A percentile compares a stretch with the other conserved stretches of the same genome.
Evolutionary conservation across 2,113 vertebrate species (phyloP).

Genomic region (Thryonomys swinderianus): DNA sequence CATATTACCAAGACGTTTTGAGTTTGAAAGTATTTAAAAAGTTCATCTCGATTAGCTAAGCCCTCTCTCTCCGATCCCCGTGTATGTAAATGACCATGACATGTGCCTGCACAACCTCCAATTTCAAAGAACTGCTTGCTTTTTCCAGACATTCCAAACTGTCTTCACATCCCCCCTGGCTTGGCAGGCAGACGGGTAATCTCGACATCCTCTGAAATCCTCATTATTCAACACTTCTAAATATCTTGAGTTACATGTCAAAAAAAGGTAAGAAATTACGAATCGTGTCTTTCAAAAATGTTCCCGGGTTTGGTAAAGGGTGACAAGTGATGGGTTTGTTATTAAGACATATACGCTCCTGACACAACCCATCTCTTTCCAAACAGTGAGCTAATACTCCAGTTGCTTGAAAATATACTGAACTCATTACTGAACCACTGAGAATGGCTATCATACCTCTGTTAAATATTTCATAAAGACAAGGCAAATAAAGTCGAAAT

Average conservation of each 20-base stretch:
- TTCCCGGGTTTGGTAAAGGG: conserved; percentile 40
- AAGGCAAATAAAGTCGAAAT: conserved; percentile 52
- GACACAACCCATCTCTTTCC: conserved; percentile 1
- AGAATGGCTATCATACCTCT: conserved; percentile 19
- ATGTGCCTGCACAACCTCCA: background rate
- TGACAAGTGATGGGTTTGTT: conserved; percentile 39
- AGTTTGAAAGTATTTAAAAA: background rate
- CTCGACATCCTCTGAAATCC: background rate
- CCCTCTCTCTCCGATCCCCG: background rate
- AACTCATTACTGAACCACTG: background rate
- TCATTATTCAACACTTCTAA: background rate
- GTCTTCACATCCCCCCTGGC: background rate
- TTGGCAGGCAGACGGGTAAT: background rate
- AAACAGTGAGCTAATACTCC: conserved; percentile 26
- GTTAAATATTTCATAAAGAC: conserved; percentile 64
- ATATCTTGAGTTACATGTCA: background rate
- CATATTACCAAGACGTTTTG: too few species aligned
- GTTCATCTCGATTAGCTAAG: background rate
- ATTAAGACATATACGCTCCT: conserved; percentile 20
- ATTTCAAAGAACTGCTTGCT: background rate
- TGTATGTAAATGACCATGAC: background rate
- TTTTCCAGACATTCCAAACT: background rate
- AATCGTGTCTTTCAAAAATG: conserved; percentile 20
- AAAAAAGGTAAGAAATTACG: conserved; percentile 28
- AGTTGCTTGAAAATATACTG: conserved; percentile 54